Base-by-base conservation (phyloP, 92 coral and sea anemone genomes). In the Virgularia gustaviana region DNA sequence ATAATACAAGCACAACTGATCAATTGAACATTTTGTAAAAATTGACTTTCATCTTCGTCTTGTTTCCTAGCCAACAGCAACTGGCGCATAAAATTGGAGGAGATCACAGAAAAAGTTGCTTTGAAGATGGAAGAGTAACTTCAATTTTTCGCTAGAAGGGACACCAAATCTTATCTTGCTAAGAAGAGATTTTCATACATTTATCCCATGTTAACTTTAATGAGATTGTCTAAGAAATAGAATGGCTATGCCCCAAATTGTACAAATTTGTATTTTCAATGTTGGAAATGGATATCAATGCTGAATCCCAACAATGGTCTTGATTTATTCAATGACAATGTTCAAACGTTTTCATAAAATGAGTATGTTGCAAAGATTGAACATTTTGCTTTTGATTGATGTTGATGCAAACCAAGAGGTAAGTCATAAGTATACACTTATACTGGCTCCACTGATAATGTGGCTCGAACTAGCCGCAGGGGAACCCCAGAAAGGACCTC, bases 301-400 rank as follows among this genome's bases (percentile, higher is more conserved):
- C 28, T 8, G 13, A 56, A 11, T 15, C 36, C 28, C 33, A 38
- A 13, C 16, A 35, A 12, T 24, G 4, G 33, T 38, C 28, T 56
- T 56, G 63, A 28, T 56, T 28, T 56, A 56, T 10, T 18, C 36
- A 9, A 15, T 56, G 12, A 56, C 33, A 56, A 56, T 56, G 63
- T 25, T 56, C 63, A 56, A 38, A 13, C 63, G 23, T 56, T 8
- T 56, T 38, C 28, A 56, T 28, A 19, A 56, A 56, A 28, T 8
- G n/a, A 56, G 36, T 56, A 15, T 56, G 36, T 28, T 56, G 33
- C 63, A 56, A 56, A 35, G 63, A 56, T 35, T 24, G 16, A 56
- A 56, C 11, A 56, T 38, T n/a, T n/a, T 56, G 33, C 63, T 56
- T 56, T 24, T 56, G 33, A 56, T 56, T 56, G 63, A 56, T 28